Conservation (phyloP, 37 sponge, comb jelly and placozoan genomes). For the Mnemiopsis leidyi region DNA sequence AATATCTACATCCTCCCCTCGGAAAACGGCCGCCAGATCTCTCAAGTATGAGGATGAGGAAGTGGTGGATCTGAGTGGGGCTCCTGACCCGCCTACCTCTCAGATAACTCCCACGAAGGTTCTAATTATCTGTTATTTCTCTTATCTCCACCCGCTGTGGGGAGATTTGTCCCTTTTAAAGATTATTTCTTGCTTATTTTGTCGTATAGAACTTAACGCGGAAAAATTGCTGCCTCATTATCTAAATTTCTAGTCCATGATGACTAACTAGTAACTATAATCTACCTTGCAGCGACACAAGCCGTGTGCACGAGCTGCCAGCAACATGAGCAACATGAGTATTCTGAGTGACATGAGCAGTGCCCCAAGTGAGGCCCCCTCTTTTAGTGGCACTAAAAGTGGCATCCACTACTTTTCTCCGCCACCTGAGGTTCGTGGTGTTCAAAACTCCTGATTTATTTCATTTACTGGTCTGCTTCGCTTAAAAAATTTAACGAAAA, state of each 20-base stretch:
- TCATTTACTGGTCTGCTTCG: no score
- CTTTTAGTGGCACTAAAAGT: constrained; percentile 31
- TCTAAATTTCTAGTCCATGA: no score
- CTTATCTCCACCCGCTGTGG: no score
- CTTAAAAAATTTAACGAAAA: no score
- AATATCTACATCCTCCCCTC: not conserved
- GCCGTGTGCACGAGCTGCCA: not conserved
- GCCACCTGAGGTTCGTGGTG: not conserved
- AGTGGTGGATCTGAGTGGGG: not conserved
- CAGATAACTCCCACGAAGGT: not conserved
- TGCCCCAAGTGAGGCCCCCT: constrained; percentile 28
- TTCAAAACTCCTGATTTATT: no score
- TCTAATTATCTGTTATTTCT: no score
- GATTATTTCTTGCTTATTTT: no score
- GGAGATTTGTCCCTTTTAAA: no score
- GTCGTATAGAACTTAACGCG: no score
- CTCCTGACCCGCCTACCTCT: not conserved
- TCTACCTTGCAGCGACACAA: constrained; percentile 13
- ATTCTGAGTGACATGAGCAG: not conserved
- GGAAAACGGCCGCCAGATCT: not conserved
- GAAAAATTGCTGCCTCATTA: no score
- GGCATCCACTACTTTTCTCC: constrained; percentile 48
- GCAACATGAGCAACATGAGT: constrained; percentile 13
- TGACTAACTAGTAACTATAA: no score
- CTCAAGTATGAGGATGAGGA: not conserved